These are phyloP conservation scores for Lophotriccus pileatus DNA, from an alignment of 2,797 vertebrate species.

Conservation along the genomic window DNA sequence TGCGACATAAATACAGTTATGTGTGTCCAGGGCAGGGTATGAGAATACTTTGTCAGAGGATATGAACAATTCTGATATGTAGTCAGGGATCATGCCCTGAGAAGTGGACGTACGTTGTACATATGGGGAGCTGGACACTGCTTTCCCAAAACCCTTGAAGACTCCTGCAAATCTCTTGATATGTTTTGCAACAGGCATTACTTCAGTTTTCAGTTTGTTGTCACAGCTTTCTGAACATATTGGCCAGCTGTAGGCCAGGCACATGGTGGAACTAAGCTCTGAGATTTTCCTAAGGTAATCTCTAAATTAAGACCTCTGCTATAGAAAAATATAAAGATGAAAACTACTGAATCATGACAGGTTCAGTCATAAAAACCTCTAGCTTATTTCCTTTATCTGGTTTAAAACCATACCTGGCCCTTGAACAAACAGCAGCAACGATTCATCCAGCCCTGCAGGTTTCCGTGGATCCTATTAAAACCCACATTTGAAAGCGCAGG, in stretches of 20 bases:
- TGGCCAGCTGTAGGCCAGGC: fast-evolving
- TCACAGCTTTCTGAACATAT: neutral
- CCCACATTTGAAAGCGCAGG: neutral
- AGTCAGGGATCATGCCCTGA: neutral
- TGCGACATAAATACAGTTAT: neutral
- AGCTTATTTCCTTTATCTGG: neutral
- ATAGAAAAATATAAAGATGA: neutral
- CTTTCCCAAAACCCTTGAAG: neutral
- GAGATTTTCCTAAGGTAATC: neutral
- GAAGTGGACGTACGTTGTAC: fast-evolving
- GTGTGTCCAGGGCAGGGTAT: neutral
- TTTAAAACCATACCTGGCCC: neutral
- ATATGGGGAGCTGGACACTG: neutral
- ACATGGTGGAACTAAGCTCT: neutral
- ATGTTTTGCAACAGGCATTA: neutral
- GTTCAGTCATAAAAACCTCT: neutral
- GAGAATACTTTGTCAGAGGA: neutral
- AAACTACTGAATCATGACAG: neutral
- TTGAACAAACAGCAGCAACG: neutral
- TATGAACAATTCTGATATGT: neutral
- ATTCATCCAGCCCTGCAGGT: neutral
- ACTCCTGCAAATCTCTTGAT: neutral
- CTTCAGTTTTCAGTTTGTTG: neutral
- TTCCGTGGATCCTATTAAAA: neutral
- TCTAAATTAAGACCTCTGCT: neutral